Evolutionary conservation across 2,888 invertebrate genomes (phyloP), one percentile per base, ranked within the genome.

Genomic region (Allygus modestus): DNA sequence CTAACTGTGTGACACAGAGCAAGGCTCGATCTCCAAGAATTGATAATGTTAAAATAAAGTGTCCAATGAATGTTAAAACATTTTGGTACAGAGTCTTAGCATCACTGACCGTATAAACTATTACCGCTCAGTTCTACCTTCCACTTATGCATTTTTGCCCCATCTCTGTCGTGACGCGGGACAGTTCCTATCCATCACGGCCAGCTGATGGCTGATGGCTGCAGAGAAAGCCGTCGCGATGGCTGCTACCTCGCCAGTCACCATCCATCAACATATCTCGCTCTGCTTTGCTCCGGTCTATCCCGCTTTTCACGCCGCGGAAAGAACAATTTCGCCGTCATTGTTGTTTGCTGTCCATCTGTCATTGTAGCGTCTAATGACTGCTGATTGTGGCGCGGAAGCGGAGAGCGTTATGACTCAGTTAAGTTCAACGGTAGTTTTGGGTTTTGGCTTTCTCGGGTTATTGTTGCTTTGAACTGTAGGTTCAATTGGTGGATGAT

Each of bases 361-460:
- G 65, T 31, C 65, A 65, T 65, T 65, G 65, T 28, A 23, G 1
- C 23, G 65, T 26, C 31, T 65, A 65, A 65, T 65, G 65, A 65
- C 31, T 65, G 7, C 9, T 28, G 65, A 54, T 23, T 54, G 54
- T 23, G 1, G 20, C 4, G 54, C 54, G 54, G 26, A 65, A 65
- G 65, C 28, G 23, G n/a, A 58, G n/a, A 51, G 20, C 26, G 31
- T 65, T 65, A 65, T 31, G 65, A 65, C 23, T 58, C 31, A 15
- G 46, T 37, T 37, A 37, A 46, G 54, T 46, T 46, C 54, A 54
- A 54, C 54, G 7, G 20, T 15, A 54, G 54, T 54, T 20, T 20
- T 54, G 20, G 20, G n/a, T n/a, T n/a, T 51, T 54, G 20, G 20
- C 54, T 54, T 54, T 54, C 54, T 23, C 7, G 54, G 20, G 54